These are phyloP conservation scores for Chromobotia macracanthus DNA, from an alignment of 2,797 vertebrate genomes.

Conservation along the genomic window DNA sequence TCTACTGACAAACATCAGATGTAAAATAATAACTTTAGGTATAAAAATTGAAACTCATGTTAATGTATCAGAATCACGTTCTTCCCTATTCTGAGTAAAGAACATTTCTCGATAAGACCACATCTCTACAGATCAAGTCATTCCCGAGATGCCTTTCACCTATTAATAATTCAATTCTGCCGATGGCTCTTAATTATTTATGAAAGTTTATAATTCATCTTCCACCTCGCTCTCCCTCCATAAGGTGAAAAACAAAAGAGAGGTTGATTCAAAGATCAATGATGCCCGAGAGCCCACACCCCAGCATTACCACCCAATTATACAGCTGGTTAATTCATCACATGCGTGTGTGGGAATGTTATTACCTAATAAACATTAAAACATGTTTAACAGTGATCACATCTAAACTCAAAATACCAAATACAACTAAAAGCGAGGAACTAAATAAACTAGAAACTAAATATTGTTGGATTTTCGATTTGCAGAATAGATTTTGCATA, in stretches of 20 bases:
- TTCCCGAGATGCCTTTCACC: slow-evolving; percentile 51
- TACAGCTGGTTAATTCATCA: not conserved
- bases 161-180: slow-evolving; percentile 79
- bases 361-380: not conserved
- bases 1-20: not conserved
- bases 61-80: not conserved
- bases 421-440: not conserved
- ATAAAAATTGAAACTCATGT: too few species aligned
- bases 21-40: not conserved
- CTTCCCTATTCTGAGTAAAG: slow-evolving; percentile 5
- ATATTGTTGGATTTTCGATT: slow-evolving; percentile 13
- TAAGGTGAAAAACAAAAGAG: slow-evolving; percentile 49
- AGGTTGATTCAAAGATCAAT: slow-evolving; percentile 41
- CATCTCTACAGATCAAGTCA: slow-evolving; percentile 18
- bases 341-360: not conserved
- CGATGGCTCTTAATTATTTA: slow-evolving; percentile 82
- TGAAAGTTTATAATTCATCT: slow-evolving; percentile 70
- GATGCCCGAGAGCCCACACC: slow-evolving; percentile 30
- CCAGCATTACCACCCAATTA: not conserved
- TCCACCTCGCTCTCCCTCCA: slow-evolving; percentile 49
- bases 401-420: slow-evolving; percentile 16
- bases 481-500: slow-evolving; percentile 13
- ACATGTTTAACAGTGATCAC: not conserved
- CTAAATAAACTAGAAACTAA: not conserved
- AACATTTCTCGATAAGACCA: not conserved